Conservation (phyloP, 2,888 invertebrate genomes). For the Trilocha varians region DNA sequence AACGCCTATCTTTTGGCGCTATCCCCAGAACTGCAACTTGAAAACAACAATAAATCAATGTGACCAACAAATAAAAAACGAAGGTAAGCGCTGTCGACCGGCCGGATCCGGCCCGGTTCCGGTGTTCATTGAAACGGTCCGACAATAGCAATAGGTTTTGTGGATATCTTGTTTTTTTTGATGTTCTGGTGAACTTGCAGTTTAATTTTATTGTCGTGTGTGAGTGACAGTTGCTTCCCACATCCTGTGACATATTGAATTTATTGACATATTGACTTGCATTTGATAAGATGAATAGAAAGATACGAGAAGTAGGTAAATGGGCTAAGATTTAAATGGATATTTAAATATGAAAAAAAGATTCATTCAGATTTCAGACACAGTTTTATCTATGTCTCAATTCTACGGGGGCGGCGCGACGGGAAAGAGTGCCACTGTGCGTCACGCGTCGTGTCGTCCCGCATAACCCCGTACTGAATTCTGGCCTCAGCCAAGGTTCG, state of each 20-base stretch:
- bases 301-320: no score
- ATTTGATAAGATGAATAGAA: no score
- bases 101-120: constrained; percentile 53
- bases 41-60: constrained; percentile 67
- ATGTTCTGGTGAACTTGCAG: not conserved
- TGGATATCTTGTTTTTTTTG: constrained; percentile 1
- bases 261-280: not conserved
- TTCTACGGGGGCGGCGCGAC: no score
- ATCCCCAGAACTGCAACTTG: constrained; percentile 46
- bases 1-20: constrained; percentile 33
- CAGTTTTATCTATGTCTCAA: no score
- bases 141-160: not conserved
- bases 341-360: no score
- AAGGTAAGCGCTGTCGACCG: constrained; percentile 69
- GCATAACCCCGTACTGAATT: no score
- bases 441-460: no score
- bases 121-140: constrained; percentile 39
- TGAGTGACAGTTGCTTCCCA: not conserved
- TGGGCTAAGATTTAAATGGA: no score
- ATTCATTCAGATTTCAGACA: no score
- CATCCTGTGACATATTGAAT: not conserved
- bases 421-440: no score
- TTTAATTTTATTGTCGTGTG: not conserved
- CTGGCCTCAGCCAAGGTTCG: no score
- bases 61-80: constrained; percentile 64